Conservation (phyloP, 2,113 vertebrate species). For the Camelus bactrianus region DNA sequence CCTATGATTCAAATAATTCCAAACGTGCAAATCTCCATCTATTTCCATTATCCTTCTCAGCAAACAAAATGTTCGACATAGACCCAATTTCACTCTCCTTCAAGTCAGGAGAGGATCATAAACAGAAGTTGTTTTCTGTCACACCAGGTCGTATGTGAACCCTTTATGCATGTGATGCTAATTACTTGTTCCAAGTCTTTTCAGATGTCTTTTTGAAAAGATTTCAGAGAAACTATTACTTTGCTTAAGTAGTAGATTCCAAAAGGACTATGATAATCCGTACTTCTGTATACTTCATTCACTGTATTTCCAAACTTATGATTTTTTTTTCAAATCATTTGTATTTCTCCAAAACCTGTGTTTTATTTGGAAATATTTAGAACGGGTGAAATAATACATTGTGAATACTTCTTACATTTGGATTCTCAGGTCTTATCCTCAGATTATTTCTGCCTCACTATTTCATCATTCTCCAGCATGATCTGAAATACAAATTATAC, state of each 20-base stretch:
- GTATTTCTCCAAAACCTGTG: neutral
- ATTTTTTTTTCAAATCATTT: neutral
- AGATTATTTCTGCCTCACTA: slow-evolving; percentile 48
- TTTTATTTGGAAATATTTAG: slow-evolving; percentile 55
- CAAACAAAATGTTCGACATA: neutral
- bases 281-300: neutral
- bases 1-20: neutral
- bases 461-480: neutral
- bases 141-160: neutral
- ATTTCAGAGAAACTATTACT: neutral
- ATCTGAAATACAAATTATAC: neutral
- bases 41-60: neutral
- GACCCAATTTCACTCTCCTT: neutral
- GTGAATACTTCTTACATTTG: slow-evolving; percentile 6
- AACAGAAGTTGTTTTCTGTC: neutral
- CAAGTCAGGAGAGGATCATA: neutral
- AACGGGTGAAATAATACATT: neutral
- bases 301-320: neutral
- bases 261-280: neutral
- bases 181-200: neutral
- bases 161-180: neutral
- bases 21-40: neutral
- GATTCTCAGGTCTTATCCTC: slow-evolving; percentile 49
- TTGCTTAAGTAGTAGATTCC: neutral
- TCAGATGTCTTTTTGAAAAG: neutral